phyloP scores from a whole-genome alignment of 2,797 vertebrate species.

The Rousettus madagascariensis region DNA sequence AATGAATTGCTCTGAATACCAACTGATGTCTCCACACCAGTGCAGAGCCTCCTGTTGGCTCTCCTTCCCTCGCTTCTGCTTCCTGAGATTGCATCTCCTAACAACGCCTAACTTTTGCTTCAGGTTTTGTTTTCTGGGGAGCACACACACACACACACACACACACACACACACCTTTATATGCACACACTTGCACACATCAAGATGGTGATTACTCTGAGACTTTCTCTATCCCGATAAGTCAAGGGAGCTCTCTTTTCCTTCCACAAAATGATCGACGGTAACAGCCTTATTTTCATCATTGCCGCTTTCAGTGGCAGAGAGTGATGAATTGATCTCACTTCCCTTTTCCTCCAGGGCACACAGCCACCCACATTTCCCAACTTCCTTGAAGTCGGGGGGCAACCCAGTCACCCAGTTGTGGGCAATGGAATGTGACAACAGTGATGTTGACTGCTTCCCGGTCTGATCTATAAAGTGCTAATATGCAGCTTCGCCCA shows the following conservation, averaged over 20 bases:
- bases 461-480: background rate
- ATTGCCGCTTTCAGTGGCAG: fast-evolving
- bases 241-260: background rate
- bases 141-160: fast-evolving
- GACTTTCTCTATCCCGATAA: background rate
- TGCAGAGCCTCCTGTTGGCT: background rate
- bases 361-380: fast-evolving
- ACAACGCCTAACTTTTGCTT: fast-evolving
- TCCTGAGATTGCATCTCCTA: background rate
- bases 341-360: background rate
- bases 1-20: fast-evolving
- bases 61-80: background rate
- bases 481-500: fast-evolving
- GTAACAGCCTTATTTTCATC: fast-evolving
- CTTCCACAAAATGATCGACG: background rate
- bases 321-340: background rate
- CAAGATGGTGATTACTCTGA: fast-evolving
- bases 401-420: fast-evolving
- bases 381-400: background rate
- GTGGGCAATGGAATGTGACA: background rate
- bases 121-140: background rate
- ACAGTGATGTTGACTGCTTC: fast-evolving
- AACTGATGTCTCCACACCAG: fast-evolving
- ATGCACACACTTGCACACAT: background rate
- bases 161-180: fast-evolving